phyloP scores from a whole-genome alignment of 2,888 invertebrate species.

The Apamea crenata region DNA sequence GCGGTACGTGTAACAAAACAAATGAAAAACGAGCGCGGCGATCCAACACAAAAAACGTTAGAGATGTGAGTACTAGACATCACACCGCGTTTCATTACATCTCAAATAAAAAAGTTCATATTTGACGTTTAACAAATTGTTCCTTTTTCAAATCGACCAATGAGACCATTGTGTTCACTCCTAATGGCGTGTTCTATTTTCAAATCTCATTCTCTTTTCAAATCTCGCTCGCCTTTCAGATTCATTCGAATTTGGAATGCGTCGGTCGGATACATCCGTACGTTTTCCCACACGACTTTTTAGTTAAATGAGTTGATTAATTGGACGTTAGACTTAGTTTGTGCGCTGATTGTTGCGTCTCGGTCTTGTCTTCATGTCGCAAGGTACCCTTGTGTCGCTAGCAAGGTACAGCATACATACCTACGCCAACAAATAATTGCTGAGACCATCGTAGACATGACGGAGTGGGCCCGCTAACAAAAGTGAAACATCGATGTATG shows the following conservation, averaged over 20 bases:
- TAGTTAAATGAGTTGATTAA: slow-evolving; percentile 89
- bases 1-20: slow-evolving; percentile 83
- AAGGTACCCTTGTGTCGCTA: slow-evolving; percentile 42
- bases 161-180: slow-evolving; percentile 90
- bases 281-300: slow-evolving; percentile 89
- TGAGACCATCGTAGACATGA: slow-evolving; percentile 69
- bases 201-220: slow-evolving; percentile 90
- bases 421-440: slow-evolving; percentile 69
- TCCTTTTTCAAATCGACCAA: slow-evolving; percentile 91
- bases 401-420: slow-evolving; percentile 56
- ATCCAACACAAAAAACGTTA: slow-evolving; percentile 85
- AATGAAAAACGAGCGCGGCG: slow-evolving; percentile 85
- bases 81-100: slow-evolving; percentile 89
- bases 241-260: slow-evolving; percentile 90
- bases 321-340: slow-evolving; percentile 84
- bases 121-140: slow-evolving; percentile 91
- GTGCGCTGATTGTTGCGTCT: slow-evolving; percentile 64
- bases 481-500: slow-evolving; percentile 73
- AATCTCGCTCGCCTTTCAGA: slow-evolving; percentile 89
- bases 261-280: slow-evolving; percentile 83
- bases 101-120: slow-evolving; percentile 89
- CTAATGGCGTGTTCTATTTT: slow-evolving; percentile 90
- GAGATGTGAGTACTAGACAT: slow-evolving; percentile 86
- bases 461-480: slow-evolving; percentile 71
- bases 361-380: slow-evolving; percentile 45